phyloP scores from a whole-genome alignment of 2,797 vertebrate genomes.

The Aselliscus stoliczkanus region DNA sequence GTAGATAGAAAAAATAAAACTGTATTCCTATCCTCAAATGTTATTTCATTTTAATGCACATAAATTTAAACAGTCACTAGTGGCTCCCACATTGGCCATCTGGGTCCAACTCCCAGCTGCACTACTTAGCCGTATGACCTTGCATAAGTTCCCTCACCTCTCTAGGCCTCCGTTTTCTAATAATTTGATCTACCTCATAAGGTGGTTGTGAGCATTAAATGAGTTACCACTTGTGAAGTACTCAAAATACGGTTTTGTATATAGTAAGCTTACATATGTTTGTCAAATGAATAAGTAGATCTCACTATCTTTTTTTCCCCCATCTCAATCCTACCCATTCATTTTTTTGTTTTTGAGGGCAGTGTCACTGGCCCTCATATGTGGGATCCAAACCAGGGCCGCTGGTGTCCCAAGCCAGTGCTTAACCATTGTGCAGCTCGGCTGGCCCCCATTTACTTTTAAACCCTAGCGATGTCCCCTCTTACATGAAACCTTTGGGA shows the following conservation, averaged over 20 bases:
- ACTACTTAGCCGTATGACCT: neutral
- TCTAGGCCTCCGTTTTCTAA: neutral
- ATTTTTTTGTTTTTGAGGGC: too few relatives aligned
- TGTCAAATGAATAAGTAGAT: neutral
- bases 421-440: too few relatives aligned
- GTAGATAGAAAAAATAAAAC: too few relatives aligned
- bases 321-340: neutral
- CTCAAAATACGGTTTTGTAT: neutral
- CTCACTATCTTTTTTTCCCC: neutral
- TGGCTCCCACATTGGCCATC: neutral
- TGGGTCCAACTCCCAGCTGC: neutral
- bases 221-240: neutral
- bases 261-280: neutral
- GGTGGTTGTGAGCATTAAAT: neutral
- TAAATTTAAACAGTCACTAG: neutral
- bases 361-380: too few relatives aligned
- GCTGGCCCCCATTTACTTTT: neutral
- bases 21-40: too few relatives aligned
- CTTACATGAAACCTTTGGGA: neutral
- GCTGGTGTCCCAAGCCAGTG: too few relatives aligned
- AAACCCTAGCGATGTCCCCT: neutral
- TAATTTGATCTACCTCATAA: neutral
- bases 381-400: too few relatives aligned
- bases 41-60: neutral
- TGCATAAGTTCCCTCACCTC: neutral